These are phyloP conservation scores for Ctenodactylus gundi DNA, from an alignment of 2,113 vertebrate species.

Conservation along the genomic window DNA sequence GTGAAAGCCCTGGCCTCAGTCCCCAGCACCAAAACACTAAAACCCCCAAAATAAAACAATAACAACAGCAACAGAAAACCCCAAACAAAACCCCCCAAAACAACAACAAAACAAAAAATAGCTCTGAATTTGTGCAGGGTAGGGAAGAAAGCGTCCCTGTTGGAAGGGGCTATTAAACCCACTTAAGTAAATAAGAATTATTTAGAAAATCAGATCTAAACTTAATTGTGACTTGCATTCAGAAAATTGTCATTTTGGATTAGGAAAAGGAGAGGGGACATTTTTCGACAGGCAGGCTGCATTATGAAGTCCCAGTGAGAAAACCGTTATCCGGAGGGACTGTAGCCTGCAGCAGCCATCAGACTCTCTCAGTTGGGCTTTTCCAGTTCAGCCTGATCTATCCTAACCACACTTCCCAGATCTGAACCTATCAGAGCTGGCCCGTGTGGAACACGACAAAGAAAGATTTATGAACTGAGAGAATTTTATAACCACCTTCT, in stretches of 20 bases:
- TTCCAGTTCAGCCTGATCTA: neutral
- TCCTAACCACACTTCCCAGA: neutral
- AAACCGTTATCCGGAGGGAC: neutral
- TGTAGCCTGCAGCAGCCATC: neutral
- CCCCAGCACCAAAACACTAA: too few species aligned
- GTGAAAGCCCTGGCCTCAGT: too few species aligned
- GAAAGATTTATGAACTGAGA: neutral
- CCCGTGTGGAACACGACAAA: neutral
- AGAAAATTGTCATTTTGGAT: neutral
- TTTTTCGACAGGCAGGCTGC: neutral
- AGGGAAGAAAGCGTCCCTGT: neutral
- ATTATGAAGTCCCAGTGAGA: neutral
- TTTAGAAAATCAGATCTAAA: neutral
- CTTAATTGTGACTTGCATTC: neutral
- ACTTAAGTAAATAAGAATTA: neutral
- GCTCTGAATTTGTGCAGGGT: neutral
- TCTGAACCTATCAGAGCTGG: neutral
- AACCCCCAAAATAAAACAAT: too few species aligned
- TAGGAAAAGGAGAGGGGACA: neutral
- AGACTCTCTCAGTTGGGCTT: neutral
- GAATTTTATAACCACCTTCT: neutral
- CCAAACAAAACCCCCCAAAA: too few species aligned
- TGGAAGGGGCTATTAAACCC: neutral
- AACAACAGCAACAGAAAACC: too few species aligned
- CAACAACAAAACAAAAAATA: too few species aligned